Percentiles rank a stretch among this genome's conserved stretches.
Conservation (phyloP, 2,113 vertebrate genomes). For the Verasper variegatus region DNA sequence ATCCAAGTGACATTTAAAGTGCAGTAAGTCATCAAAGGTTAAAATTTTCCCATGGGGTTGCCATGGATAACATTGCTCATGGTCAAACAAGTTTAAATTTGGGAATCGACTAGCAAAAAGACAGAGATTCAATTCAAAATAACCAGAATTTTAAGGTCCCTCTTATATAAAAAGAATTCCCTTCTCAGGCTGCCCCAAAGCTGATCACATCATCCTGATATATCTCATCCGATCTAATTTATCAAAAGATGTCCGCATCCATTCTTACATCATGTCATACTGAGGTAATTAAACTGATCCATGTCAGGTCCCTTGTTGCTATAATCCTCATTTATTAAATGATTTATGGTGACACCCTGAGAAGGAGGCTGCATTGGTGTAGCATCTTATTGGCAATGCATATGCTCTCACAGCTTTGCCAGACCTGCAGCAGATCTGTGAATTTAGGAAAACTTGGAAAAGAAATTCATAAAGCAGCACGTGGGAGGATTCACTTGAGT, state of each 20-base stretch:
- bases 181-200: not conserved
- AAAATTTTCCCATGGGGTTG: not conserved
- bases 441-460: slow-evolving; percentile 54
- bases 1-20: not conserved
- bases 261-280: slow-evolving; percentile 8
- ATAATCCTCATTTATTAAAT: slow-evolving; percentile 46
- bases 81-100: not conserved
- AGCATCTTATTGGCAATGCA: slow-evolving; percentile 53
- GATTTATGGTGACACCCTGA: slow-evolving; percentile 2
- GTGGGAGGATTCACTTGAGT: slow-evolving; percentile 69
- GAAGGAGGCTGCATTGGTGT: slow-evolving; percentile 51
- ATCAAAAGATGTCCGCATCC: not conserved
- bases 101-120: not conserved
- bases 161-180: not conserved
- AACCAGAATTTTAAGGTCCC: not conserved
- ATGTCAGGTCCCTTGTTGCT: slow-evolving; percentile 19
- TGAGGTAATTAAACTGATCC: not conserved
- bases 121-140: not conserved
- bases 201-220: not conserved
- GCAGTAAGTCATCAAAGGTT: slow-evolving; percentile 3
- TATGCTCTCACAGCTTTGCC: slow-evolving; percentile 50
- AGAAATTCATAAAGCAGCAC: slow-evolving; percentile 49
- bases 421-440: slow-evolving; percentile 59
- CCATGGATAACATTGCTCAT: not conserved
- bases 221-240: not conserved